Evolutionary conservation across 2,113 vertebrate genomes (phyloP).

Genomic region (Chroicocephalus ridibundus): DNA sequence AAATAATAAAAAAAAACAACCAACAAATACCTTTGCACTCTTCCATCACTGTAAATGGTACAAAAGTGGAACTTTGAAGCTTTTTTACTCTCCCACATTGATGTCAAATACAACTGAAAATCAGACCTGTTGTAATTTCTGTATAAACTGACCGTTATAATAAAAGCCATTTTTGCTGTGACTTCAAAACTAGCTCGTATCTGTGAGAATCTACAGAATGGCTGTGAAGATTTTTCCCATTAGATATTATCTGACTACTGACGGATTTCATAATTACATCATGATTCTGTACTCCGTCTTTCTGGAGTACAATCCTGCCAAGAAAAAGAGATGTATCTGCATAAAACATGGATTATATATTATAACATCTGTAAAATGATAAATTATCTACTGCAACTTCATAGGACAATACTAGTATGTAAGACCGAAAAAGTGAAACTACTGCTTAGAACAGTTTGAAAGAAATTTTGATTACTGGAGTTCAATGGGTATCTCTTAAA

Average conservation of each 20-base stretch:
- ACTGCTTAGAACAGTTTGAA: background rate
- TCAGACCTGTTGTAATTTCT: background rate
- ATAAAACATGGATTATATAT: background rate
- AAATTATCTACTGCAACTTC: background rate
- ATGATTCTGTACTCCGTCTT: background rate
- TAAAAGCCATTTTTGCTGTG: background rate
- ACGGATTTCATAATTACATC: background rate
- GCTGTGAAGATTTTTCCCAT: background rate
- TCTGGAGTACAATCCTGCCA: background rate
- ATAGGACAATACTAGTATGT: background rate
- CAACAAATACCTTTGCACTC: background rate
- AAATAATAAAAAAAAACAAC: rapidly evolving
- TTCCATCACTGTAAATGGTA: background rate
- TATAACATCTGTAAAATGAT: background rate
- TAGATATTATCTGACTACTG: background rate
- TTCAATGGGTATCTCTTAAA: background rate
- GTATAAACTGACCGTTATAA: background rate
- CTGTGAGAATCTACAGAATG: background rate
- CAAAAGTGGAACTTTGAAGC: background rate
- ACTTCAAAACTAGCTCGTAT: background rate
- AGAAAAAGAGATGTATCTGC: background rate
- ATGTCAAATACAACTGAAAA: background rate
- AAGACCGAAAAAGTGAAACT: background rate
- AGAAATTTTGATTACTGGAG: background rate
- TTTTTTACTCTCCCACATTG: background rate